Conservation (phyloP, 2,797 vertebrate genomes). For the Buphagus erythrorhynchus region DNA sequence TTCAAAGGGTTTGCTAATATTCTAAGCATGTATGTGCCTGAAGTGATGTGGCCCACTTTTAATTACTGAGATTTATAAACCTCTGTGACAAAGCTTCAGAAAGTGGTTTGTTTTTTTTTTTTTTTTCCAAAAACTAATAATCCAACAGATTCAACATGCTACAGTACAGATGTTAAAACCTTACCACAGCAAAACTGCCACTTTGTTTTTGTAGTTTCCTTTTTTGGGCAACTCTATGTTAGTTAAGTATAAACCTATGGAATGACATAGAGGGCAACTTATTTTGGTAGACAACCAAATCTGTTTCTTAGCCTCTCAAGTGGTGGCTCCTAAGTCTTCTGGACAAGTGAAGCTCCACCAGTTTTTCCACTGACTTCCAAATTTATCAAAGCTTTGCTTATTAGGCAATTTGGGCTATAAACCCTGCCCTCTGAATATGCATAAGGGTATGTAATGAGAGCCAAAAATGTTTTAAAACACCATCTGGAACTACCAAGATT, state of each 20-base stretch:
- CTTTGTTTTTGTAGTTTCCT: background rate
- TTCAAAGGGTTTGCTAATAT: background rate
- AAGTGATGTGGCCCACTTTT: background rate
- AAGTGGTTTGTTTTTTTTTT: background rate
- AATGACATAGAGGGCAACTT: background rate
- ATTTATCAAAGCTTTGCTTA: background rate
- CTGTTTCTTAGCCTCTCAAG: background rate
- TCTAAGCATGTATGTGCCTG: background rate
- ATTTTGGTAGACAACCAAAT: background rate
- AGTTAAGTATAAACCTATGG: background rate
- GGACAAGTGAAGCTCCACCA: background rate
- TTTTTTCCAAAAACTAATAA: background rate
- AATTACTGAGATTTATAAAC: background rate
- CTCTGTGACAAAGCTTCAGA: background rate
- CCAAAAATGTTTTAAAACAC: background rate
- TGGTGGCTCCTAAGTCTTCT: background rate
- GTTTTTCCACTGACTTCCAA: background rate
- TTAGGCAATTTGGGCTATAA: background rate
- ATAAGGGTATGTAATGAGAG: fast-evolving
- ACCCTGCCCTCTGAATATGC: background rate
- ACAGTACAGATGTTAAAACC: background rate
- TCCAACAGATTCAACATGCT: background rate
- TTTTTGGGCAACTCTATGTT: background rate
- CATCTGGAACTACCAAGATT: background rate
- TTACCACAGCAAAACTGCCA: background rate